phyloP scores from a whole-genome alignment of 1,140 invertebrate species.

The Hydropsyche tenuis region DNA sequence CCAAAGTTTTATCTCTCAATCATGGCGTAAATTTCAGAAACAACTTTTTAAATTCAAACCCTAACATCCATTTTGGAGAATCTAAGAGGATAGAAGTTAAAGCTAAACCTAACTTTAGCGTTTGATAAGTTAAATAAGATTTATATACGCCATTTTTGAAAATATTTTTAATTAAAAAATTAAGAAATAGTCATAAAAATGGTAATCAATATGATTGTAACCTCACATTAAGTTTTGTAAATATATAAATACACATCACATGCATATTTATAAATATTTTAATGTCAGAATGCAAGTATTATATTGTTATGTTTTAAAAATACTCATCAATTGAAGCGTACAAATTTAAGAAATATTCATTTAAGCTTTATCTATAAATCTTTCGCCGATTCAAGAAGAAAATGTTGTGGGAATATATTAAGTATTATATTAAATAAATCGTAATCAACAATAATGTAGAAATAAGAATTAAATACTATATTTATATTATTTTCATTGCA shows the following conservation, averaged over 20 bases:
- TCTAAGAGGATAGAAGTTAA: slow-evolving; percentile 34
- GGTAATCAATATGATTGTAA: slow-evolving; percentile 3
- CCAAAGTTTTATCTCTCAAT: slow-evolving; percentile 78
- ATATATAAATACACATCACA: slow-evolving; percentile 18
- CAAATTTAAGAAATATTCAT: no score
- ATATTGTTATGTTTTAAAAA: no score
- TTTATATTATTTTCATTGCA: no score
- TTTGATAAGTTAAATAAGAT: background rate
- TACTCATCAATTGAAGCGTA: no score
- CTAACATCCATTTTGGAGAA: slow-evolving; percentile 29
- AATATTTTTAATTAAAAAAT: slow-evolving; percentile 17
- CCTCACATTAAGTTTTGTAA: slow-evolving; percentile 17
- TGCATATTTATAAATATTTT: background rate
- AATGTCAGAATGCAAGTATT: no score
- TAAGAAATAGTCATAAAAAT: slow-evolving; percentile 25
- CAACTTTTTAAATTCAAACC: slow-evolving; percentile 22
- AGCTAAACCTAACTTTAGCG: slow-evolving; percentile 7
- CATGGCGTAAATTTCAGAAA: slow-evolving; percentile 61
- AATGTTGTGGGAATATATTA: no score
- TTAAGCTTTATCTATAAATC: no score
- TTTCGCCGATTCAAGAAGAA: no score
- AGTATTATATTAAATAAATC: no score
- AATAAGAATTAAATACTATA: no score
- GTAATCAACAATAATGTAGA: no score
- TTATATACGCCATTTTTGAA: slow-evolving; percentile 16